Conservation (phyloP, 1,140 invertebrate species). For the Aporrectodea caliginosa region DNA sequence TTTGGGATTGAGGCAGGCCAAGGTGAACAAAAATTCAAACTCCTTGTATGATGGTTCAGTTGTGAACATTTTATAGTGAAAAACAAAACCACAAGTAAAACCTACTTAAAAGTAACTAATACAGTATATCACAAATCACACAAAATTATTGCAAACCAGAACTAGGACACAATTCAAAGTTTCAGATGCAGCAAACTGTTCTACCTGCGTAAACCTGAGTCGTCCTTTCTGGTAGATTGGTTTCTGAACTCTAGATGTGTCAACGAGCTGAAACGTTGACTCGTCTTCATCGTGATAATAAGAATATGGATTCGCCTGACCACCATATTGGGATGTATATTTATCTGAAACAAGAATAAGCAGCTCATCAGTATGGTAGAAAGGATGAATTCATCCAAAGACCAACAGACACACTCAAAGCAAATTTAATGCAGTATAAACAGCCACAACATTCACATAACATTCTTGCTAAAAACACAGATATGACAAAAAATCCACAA, state of each 20-base stretch:
- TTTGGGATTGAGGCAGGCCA: too few species aligned
- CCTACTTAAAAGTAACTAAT: too few species aligned
- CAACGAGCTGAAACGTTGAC: slow-evolving; percentile 95
- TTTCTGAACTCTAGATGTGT: slow-evolving; percentile 70
- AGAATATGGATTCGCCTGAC: slow-evolving; percentile 85
- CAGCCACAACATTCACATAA: neutral
- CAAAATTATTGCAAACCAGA: too few species aligned
- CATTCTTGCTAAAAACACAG: too few species aligned
- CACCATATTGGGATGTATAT: slow-evolving; percentile 89
- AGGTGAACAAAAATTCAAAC: too few species aligned
- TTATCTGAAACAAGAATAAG: slow-evolving; percentile 67
- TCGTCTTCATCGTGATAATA: slow-evolving; percentile 98
- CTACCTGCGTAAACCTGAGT: slow-evolving; percentile 52
- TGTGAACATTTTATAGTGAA: too few species aligned
- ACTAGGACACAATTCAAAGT: too few species aligned
- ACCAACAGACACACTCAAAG: neutral
- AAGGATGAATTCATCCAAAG: slow-evolving; percentile 1
- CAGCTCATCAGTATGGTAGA: slow-evolving; percentile 11
- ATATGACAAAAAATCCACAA: too few species aligned
- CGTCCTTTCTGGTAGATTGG: slow-evolving; percentile 51
- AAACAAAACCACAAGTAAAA: too few species aligned
- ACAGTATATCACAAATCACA: too few species aligned
- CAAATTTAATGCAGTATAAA: neutral
- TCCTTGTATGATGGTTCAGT: too few species aligned
- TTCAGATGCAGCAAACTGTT: too few species aligned